Conservation (phyloP, 2,113 vertebrate species). For the Indicator indicator region DNA sequence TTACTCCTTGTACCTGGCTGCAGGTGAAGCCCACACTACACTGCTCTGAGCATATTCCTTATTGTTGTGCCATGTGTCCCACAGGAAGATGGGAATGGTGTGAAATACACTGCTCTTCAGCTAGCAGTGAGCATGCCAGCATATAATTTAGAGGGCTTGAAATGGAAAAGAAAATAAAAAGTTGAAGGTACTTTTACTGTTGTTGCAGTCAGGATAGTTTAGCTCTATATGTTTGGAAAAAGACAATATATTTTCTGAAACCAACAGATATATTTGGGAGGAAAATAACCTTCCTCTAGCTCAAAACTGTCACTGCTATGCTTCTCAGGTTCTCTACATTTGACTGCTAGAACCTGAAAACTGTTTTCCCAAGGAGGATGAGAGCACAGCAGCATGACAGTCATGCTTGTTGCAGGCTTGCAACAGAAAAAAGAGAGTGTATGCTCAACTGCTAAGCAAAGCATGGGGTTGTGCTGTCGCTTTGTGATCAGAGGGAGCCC, state of each 20-base stretch:
- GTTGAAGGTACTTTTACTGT: background rate
- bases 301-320: background rate
- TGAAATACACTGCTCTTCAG: background rate
- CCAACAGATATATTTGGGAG: background rate
- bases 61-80: accelerated
- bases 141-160: background rate
- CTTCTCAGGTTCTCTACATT: background rate
- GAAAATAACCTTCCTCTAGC: background rate
- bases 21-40: background rate
- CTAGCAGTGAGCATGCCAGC: background rate
- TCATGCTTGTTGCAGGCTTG: accelerated
- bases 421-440: accelerated
- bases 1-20: background rate
- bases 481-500: background rate
- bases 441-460: background rate
- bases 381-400: background rate
- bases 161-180: conserved; percentile 24
- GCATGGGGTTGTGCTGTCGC: accelerated
- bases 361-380: background rate
- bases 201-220: background rate
- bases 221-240: background rate
- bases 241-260: background rate
- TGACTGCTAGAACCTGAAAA: background rate
- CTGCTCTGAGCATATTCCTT: background rate
- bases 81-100: background rate